These are phyloP conservation scores for Lottia gigantea DNA, from an alignment of 2,888 invertebrate genomes.

Conservation along the genomic window DNA sequence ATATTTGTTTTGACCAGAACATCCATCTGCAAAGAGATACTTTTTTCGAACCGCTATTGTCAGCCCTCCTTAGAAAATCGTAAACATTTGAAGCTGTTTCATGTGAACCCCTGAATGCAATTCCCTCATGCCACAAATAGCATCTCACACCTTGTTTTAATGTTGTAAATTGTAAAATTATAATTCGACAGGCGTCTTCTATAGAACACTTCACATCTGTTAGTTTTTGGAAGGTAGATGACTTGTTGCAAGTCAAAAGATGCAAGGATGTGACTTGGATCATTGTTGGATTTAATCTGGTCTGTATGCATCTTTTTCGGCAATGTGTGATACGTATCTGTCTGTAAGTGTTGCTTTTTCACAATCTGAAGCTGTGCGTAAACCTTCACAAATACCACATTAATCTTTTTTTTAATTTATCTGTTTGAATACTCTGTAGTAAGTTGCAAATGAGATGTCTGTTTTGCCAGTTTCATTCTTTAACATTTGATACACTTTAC, in stretches of 20 bases:
- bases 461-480: neutral
- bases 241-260: neutral
- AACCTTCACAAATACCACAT: neutral
- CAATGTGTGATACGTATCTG: neutral
- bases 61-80: no score
- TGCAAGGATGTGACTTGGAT: neutral
- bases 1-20: conserved; percentile 13
- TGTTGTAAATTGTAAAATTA: neutral
- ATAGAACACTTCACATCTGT: neutral
- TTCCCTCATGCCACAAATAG: conserved; percentile 7
- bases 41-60: no score
- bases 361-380: neutral
- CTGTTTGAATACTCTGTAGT: conserved; percentile 3
- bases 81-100: conserved; percentile 3
- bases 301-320: conserved; percentile 1
- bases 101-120: neutral
- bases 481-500: neutral
- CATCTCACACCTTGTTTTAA: neutral
- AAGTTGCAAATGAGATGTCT: neutral
- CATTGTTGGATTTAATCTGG: neutral
- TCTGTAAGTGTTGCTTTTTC: neutral
- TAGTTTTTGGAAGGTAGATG: neutral
- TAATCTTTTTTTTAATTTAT: neutral
- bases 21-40: no score
- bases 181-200: no score